A percentile compares a stretch with the other conserved stretches of the same genome.
These are phyloP conservation scores for Malthinus seriepunctatus DNA, from an alignment of 2,888 invertebrate species.

Conservation along the genomic window DNA sequence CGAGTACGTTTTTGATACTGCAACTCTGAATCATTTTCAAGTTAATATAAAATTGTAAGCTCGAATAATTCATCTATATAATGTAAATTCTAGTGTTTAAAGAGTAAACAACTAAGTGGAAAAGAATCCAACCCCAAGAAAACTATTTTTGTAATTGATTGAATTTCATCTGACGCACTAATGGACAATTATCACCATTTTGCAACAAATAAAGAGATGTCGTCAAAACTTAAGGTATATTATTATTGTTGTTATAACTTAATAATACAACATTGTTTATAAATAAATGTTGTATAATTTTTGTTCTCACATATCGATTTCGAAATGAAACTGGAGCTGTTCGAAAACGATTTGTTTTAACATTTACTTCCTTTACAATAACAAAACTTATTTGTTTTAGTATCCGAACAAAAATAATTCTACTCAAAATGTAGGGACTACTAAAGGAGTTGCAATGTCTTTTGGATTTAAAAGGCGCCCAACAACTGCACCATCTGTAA, in stretches of 20 bases:
- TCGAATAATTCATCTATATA: neutral
- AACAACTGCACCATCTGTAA: conserved; percentile 49
- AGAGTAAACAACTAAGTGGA: no score
- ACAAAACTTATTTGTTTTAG: no score
- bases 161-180: neutral
- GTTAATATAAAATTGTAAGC: neutral
- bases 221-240: neutral
- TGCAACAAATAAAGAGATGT: neutral
- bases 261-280: no score
- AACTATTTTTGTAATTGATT: no score
- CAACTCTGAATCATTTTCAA: conserved; percentile 21
- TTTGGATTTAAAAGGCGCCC: conserved; percentile 80
- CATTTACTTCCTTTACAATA: no score
- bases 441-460: conserved; percentile 78
- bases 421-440: conserved; percentile 53
- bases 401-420: conserved; percentile 45
- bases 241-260: no score
- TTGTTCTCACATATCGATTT: no score
- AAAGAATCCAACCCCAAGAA: no score
- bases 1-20: conserved; percentile 32
- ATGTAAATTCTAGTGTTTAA: no score
- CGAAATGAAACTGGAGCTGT: no score
- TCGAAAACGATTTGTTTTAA: no score
- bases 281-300: no score
- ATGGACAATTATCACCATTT: conserved; percentile 3